Percentiles rank a stretch among this genome's conserved stretches.
These are phyloP conservation scores for Noctua fimbriata DNA, from an alignment of 2,888 invertebrate species.

Conservation along the genomic window DNA sequence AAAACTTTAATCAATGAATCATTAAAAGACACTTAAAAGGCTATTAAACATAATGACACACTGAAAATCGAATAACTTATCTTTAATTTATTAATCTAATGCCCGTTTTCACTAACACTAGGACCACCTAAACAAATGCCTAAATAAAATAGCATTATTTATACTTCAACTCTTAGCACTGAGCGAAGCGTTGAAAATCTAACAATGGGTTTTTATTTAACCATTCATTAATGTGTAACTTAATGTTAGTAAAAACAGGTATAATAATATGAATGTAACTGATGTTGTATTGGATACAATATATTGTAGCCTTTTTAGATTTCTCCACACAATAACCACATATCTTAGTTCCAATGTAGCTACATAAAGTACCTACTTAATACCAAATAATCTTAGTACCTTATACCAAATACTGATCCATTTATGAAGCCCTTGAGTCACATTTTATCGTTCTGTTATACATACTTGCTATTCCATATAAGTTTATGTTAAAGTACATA, in stretches of 20 bases:
- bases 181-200: neutral
- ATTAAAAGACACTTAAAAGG: constrained; percentile 27
- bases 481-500: constrained; percentile 19
- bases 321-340: constrained; percentile 36
- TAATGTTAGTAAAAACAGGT: neutral
- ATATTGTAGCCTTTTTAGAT: constrained; percentile 28
- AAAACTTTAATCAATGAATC: constrained; percentile 44
- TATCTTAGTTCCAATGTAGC: constrained; percentile 48
- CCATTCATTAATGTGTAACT: neutral
- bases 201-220: neutral
- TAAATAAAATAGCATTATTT: neutral
- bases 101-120: neutral
- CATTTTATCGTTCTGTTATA: neutral
- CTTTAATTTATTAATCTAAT: constrained; percentile 19
- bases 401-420: constrained; percentile 46
- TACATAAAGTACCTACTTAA: constrained; percentile 31
- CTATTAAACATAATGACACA: constrained; percentile 15
- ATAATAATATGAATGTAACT: neutral
- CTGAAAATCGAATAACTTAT: constrained; percentile 10
- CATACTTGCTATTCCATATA: constrained; percentile 8
- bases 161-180: neutral
- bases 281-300: constrained; percentile 2
- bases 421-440: constrained; percentile 5
- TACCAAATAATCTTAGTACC: constrained; percentile 50
- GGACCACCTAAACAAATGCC: neutral